Conservation (phyloP, 1,140 invertebrate genomes). For the Gonatopus flavifemur region DNA sequence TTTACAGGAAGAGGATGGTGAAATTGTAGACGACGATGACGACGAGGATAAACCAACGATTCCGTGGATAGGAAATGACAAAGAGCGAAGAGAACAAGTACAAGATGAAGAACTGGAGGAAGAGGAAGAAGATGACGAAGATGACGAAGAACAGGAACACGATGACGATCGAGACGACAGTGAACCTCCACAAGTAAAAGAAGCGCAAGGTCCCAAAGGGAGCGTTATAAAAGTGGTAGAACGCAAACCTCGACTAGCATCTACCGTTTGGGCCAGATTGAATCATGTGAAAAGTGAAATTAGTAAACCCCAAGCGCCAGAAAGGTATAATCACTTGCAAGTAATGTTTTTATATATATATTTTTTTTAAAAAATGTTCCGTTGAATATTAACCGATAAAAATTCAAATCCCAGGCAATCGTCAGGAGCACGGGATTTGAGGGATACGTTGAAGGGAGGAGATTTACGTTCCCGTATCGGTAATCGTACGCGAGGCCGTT, state of each 20-base stretch:
- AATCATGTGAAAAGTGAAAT: constrained; percentile 42
- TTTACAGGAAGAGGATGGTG: constrained; percentile 16
- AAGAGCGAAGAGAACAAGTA: constrained; percentile 22
- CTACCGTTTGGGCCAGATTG: constrained; percentile 64
- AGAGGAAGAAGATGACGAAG: constrained; percentile 26
- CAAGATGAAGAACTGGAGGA: constrained; percentile 28
- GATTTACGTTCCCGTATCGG: constrained; percentile 47
- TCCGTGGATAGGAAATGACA: neutral
- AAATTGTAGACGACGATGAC: constrained; percentile 21
- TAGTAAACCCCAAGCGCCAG: constrained; percentile 19
- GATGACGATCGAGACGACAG: constrained; percentile 18
- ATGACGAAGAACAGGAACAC: constrained; percentile 27
- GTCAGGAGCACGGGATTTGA: constrained; percentile 32
- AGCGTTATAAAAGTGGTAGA: constrained; percentile 56
- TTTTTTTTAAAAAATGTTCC: neutral
- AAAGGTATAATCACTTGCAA: constrained; percentile 25
- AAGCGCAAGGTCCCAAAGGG: constrained; percentile 52
- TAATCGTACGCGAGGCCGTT: constrained; percentile 41
- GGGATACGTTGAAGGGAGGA: constrained; percentile 31
- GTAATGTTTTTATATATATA: neutral
- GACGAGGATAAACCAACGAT: constrained; percentile 5
- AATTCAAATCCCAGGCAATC: constrained; percentile 24
- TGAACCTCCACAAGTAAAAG: constrained; percentile 35
- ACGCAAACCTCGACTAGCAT: constrained; percentile 50
- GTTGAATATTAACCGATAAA: neutral